Evolutionary conservation across 2,797 vertebrate genomes (phyloP), one percentile per base, ranked within the genome.

Genomic region (Chromobotia macracanthus): DNA sequence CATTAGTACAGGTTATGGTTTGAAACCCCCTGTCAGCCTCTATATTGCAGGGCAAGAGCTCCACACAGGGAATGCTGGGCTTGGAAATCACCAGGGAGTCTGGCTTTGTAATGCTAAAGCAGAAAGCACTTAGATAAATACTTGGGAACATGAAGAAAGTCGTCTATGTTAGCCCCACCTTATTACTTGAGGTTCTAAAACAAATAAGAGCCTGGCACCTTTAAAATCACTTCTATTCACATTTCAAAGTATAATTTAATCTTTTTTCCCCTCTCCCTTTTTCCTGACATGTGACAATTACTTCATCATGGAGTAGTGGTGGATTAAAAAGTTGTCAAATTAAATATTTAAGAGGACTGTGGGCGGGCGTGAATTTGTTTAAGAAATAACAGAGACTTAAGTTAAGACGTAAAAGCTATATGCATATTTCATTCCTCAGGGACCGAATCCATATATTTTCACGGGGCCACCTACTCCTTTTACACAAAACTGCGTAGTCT

Each of bases 281-380:
- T 92, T 85, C 21, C 91, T 93, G 95, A 96, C 96, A 97, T 95
- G 96, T 97, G 96, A 98, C 96, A 95, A 96, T 98, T 97, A 96
- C 96, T 97, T 98, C 95, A 97, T 98, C 96, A 96, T 91, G 88
- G 89, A 93, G 93, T 96, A 96, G 97, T 97, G 96, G 97, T 96
- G 96, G 96, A 99, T 98, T 98, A 97, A 98, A 99, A 97, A 98
- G 94, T 97, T 98, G 96, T 98, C 97, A 96, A 95, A 98, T 98
- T 97, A 98, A 98, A 98, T 98, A 99, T 98, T 98, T 95, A 98
- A 97, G 93, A 94, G 93, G 93, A 94, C 96, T 95, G 95, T 92
- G 91, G 96, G 96, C 95, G 92, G 92, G 90, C 91, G 93, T 94
- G 94, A 94, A 95, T 96, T 96, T 96, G 74, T 91, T 96, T 95